Evolutionary conservation across 2,888 invertebrate species (phyloP).

Genomic region (Sesamia inferens): DNA sequence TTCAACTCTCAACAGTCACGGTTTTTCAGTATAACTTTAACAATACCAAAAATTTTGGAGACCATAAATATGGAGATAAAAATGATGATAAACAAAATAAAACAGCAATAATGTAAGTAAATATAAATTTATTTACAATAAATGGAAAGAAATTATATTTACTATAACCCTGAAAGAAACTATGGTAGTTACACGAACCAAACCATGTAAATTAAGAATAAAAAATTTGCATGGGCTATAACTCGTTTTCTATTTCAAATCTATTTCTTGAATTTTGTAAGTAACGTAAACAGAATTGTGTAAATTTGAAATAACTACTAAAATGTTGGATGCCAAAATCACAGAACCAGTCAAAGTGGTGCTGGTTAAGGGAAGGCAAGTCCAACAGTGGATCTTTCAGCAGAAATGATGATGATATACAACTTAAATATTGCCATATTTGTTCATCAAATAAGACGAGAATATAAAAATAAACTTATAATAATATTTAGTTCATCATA

Average conservation of each 20-base stretch:
- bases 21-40: not conserved
- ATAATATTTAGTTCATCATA: slow-evolving; percentile 39
- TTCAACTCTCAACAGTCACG: not conserved
- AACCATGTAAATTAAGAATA: not conserved
- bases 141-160: slow-evolving; percentile 5
- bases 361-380: not conserved
- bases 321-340: not conserved
- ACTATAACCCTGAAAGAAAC: not conserved
- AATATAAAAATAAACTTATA: not conserved
- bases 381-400: not conserved
- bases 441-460: not conserved
- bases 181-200: not conserved
- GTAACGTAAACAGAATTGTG: not conserved
- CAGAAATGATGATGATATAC: not conserved
- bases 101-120: slow-evolving; percentile 30
- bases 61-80: too few relatives aligned
- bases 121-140: slow-evolving; percentile 38
- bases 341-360: not conserved
- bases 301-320: not conserved
- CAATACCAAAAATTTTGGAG: not conserved
- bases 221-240: not conserved
- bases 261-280: not conserved
- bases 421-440: not conserved
- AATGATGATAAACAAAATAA: not conserved
- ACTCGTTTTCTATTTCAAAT: too few relatives aligned